Evolutionary conservation across 2,797 vertebrate genomes (phyloP), one percentile per base, ranked within the genome.

Genomic region (Sitta carolinensis): DNA sequence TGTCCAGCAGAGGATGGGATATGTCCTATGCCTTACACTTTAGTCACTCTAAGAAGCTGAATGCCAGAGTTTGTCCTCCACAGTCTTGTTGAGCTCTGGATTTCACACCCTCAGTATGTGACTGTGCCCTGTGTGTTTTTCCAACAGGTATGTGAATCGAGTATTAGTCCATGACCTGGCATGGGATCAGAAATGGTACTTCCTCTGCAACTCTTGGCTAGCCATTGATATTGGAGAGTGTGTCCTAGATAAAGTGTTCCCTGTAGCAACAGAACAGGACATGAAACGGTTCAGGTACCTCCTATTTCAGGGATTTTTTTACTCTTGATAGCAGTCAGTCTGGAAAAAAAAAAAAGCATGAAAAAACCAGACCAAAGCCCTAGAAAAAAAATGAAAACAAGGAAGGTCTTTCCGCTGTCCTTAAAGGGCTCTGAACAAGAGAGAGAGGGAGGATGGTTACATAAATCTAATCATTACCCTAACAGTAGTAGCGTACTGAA

Each of bases 131-230:
- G 3, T 62, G 34, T 85, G 48, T 89, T 72, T 92, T 69, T 79
- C 84, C 23, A 64, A 62, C 95, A 99, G 99, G 99, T 99, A 99
- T 21, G 97, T 99, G 89, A 99, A 98, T 97, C 98, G 98, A 94
- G 98, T 99, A 26, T 97, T 98, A 90, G 98, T 99, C 82, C 98
- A 99, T 29, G 99, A 99, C 91, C 93, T 99, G 84, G 98, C 98
- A 29, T 97, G 91, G 54, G 98, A 98, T 93, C 98, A 97, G 92
- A 99, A 98, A 84, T 99, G 99, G 99, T 98, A 99, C 87, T 99
- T 99, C 95, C 98, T 99, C 80, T 99, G 99, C 95, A 99, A 98
- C 92, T 99, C 99, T 3, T 99, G 99, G 99, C 96, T 99, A 85
- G 98, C 99, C 58, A 80, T 99, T n/a, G 98, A 99, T 79, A 97